These are phyloP conservation scores for Panurus biarmicus DNA, from an alignment of 2,113 vertebrate species.

Conservation along the genomic window DNA sequence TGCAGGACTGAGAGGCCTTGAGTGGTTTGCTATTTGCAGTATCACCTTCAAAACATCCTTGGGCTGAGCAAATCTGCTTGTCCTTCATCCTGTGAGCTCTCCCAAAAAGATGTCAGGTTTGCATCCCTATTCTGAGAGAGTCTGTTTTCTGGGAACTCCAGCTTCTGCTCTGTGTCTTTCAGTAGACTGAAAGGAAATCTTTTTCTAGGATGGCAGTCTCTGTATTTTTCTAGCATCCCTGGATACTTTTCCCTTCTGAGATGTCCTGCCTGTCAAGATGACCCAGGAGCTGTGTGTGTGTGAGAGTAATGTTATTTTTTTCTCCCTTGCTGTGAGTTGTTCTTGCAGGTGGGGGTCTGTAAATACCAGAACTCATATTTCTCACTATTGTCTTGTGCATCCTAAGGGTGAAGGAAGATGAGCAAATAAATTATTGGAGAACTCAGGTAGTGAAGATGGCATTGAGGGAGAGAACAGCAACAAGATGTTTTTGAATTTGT, in stretches of 20 bases:
- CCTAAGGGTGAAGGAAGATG: background rate
- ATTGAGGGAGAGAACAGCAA: background rate
- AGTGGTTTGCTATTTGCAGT: too few relatives aligned
- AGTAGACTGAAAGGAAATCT: background rate
- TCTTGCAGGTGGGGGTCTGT: background rate
- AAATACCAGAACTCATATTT: accelerated
- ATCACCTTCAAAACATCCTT: accelerated
- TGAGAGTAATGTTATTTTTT: background rate
- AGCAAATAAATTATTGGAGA: background rate
- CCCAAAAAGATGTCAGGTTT: background rate
- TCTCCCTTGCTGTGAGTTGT: background rate
- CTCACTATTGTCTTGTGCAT: background rate
- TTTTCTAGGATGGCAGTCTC: background rate
- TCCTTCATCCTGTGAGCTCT: background rate
- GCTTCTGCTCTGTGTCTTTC: background rate
- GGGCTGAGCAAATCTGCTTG: background rate
- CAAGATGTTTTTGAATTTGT: background rate
- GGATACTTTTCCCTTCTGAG: too few relatives aligned
- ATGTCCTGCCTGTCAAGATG: accelerated
- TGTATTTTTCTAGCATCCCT: background rate
- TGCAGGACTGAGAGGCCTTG: background rate
- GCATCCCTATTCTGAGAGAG: accelerated
- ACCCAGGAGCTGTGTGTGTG: too few relatives aligned
- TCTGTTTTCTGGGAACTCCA: background rate
- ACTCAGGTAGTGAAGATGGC: background rate